phyloP scores from a whole-genome alignment of 2,888 invertebrate species.

The Caenorhabditis angaria region DNA sequence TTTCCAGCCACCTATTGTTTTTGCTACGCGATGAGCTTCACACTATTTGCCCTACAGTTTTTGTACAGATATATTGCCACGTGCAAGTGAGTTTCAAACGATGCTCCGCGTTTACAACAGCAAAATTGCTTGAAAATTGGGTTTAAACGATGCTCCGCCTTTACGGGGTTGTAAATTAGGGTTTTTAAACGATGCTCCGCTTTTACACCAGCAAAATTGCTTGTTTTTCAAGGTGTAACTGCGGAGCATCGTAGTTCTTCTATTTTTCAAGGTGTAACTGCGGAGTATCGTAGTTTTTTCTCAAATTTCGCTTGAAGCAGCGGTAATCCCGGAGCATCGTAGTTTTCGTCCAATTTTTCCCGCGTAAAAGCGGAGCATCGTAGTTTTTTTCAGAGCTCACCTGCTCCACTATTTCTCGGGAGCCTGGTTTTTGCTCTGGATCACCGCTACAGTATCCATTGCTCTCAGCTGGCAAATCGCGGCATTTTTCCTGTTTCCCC shows the following conservation, averaged over 20 bases:
- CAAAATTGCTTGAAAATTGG: background rate
- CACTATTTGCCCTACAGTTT: slow-evolving; percentile 24
- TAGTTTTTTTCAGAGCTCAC: background rate
- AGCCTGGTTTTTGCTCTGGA: slow-evolving; percentile 10
- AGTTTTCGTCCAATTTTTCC: too few relatives aligned
- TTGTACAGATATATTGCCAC: slow-evolving; percentile 21
- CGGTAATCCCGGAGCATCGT: too few relatives aligned
- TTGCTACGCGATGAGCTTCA: slow-evolving; percentile 24
- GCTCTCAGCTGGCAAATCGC: slow-evolving; percentile 19
- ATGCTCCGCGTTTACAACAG: too few relatives aligned
- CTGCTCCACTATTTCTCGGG: background rate
- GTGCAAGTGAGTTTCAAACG: slow-evolving; percentile 10
- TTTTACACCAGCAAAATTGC: too few relatives aligned
- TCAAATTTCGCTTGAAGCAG: too few relatives aligned
- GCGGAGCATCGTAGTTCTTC: too few relatives aligned
- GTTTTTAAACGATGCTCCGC: too few relatives aligned
- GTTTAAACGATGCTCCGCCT: too few relatives aligned
- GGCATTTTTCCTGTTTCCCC: slow-evolving; percentile 24
- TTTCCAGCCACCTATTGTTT: background rate
- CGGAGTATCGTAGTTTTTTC: too few relatives aligned
- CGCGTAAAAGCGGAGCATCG: background rate
- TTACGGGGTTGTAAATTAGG: too few relatives aligned
- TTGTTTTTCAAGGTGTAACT: too few relatives aligned
- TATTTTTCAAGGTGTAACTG: too few relatives aligned
- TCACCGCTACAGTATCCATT: background rate